Percentiles rank a stretch among this genome's conserved stretches.
These are phyloP conservation scores for Phoebastria nigripes DNA, from an alignment of 2,797 vertebrate genomes.

Conservation along the genomic window DNA sequence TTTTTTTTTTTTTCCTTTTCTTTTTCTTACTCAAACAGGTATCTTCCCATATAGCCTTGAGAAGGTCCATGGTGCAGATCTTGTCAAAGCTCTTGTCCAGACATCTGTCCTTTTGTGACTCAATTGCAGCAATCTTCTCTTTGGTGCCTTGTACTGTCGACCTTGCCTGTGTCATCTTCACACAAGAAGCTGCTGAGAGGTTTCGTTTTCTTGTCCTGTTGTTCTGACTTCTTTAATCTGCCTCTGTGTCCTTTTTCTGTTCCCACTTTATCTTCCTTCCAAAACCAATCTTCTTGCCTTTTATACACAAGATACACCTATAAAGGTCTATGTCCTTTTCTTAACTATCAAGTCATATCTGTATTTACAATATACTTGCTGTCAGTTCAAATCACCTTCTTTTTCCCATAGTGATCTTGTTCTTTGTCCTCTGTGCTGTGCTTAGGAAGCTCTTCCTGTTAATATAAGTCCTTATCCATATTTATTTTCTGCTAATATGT, in stretches of 20 bases:
- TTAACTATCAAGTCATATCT: not conserved
- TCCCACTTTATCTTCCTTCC: constrained; percentile 1
- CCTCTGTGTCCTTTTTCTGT: not conserved
- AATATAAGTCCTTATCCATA: not conserved
- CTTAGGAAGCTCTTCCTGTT: not conserved
- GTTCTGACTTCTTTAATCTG: constrained; percentile 25
- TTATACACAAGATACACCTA: not conserved
- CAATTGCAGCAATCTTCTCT: not conserved
- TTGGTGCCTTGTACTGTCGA: not conserved
- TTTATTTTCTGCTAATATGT: not conserved
- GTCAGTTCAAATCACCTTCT: constrained; percentile 3
- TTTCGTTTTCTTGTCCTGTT: not conserved
- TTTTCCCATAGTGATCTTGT: not conserved
- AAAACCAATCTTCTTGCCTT: constrained; percentile 12
- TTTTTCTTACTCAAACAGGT: not conserved
- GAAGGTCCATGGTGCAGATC: not conserved
- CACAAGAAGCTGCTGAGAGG: constrained; percentile 26
- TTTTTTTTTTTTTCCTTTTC: not conserved
- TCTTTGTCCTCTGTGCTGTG: not conserved
- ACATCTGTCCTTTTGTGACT: not conserved
- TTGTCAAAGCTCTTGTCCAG: not conserved
- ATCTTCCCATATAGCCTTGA: not conserved
- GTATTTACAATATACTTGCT: not conserved
- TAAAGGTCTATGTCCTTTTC: not conserved
- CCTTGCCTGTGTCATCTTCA: constrained; percentile 25